phyloP scores from a whole-genome alignment of 2,888 invertebrate species.

The Mesoligia furuncula region DNA sequence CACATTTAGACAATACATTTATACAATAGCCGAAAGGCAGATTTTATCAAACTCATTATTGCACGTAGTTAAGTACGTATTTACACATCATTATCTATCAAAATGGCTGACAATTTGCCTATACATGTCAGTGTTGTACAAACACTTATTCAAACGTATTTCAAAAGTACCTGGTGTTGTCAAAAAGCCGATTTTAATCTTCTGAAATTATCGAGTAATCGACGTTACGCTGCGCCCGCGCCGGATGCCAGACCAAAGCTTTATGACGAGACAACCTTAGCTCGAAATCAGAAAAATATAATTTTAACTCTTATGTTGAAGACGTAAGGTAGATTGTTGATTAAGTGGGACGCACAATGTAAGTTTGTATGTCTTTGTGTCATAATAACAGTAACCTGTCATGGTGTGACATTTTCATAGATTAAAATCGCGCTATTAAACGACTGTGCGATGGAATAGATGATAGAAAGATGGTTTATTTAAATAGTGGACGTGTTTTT shows the following conservation, averaged over 20 bases:
- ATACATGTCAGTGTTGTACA: conserved; percentile 70
- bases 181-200: conserved; percentile 86
- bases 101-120: conserved; percentile 65
- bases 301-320: conserved; percentile 55
- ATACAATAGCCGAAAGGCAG: conserved; percentile 57
- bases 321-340: conserved; percentile 55
- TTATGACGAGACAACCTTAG: conserved; percentile 65
- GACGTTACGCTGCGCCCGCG: conserved; percentile 87
- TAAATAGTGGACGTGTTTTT: conserved; percentile 74
- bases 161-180: conserved; percentile 81
- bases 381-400: conserved; percentile 88
- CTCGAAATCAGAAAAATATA: neutral
- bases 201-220: conserved; percentile 89
- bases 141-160: conserved; percentile 70
- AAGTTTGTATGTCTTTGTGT: conserved; percentile 72
- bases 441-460: conserved; percentile 80
- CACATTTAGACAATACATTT: conserved; percentile 57
- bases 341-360: conserved; percentile 26
- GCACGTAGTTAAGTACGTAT: conserved; percentile 40
- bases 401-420: conserved; percentile 87
- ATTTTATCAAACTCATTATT: conserved; percentile 59
- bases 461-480: conserved; percentile 85
- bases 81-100: conserved; percentile 63
- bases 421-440: conserved; percentile 85
- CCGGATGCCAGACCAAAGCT: conserved; percentile 86